Base-by-base conservation (phyloP, 2,797 vertebrate species). In the Salarias fasciatus region DNA sequence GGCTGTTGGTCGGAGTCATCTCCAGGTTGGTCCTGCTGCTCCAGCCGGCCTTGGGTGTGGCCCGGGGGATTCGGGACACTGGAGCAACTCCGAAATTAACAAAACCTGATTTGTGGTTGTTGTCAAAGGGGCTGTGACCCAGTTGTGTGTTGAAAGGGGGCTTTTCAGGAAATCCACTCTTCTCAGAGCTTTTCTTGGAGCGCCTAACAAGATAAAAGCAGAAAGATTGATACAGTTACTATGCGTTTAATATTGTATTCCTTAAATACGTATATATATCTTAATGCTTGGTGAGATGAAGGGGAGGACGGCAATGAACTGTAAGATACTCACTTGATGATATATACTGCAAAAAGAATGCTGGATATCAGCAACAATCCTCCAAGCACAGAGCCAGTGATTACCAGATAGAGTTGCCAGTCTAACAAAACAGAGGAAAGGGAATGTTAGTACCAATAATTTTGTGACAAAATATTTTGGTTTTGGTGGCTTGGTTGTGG, bases 31-130 rank as follows among this genome's bases (percentile, higher is more conserved):
- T 77, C 18, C 28, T 77, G 53, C 30, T 52, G n/a, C 77, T 43
- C 82, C 28, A 57, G 52, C n/a, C 24, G 28, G 2, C 75, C 10
- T 12, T 53, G 40, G 61, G 1, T 11, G 60, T 61, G 49, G 86
- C 90, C 47, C 89, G 55, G 29, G 90, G 90, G 28, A 91, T 77
- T 48, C 9, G 65, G 3, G 77, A 72, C 5, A 55, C 13, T 9
- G 56, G 80, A 3, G n/a, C n/a, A 6, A 31, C 73, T 31, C 31
- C 33, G n/a, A n/a, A n/a, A 30, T 24, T 24, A 24, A 18, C 18
- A 13, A 63, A 8, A 15, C 2, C 8, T 24, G 18, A 3, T 2
- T 10, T 0, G 5, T 11, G 45, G 12, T 14, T 15, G 0, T 43
- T 43, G 11, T 8, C 29, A 0, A 15, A 4, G 41, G 13, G n/a